phyloP scores from a whole-genome alignment of 1,140 invertebrate genomes.

The Danaus melanippus region DNA sequence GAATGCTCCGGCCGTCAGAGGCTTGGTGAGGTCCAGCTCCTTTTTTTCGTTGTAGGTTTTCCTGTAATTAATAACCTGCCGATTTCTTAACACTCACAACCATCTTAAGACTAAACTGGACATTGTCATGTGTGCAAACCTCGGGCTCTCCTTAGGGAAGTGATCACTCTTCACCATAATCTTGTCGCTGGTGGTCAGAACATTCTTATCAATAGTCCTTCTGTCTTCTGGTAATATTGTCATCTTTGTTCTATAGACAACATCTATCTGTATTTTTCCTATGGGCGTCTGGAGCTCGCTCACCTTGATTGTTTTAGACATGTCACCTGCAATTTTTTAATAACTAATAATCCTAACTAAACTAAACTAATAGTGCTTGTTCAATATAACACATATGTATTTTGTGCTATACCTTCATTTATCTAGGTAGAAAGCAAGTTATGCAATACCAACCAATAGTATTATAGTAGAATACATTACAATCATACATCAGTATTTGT shows the following conservation, averaged over 20 bases:
- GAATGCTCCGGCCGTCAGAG: conserved; percentile 56
- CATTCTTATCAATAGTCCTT: conserved; percentile 19
- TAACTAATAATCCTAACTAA: background rate
- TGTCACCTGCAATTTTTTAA: conserved; percentile 39
- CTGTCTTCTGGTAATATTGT: conserved; percentile 45
- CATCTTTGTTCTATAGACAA: conserved; percentile 59
- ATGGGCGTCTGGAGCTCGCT: conserved; percentile 52
- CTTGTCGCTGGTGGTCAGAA: conserved; percentile 12
- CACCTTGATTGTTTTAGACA: conserved; percentile 52
- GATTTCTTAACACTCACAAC: too few relatives aligned
- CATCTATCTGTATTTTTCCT: conserved; percentile 50
- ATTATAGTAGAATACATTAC: too few relatives aligned
- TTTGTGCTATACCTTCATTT: too few relatives aligned
- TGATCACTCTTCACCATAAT: conserved; percentile 62
- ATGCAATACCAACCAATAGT: too few relatives aligned
- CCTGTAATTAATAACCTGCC: conserved; percentile 22
- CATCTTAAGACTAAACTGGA: background rate
- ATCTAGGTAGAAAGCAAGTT: too few relatives aligned
- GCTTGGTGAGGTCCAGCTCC: conserved; percentile 52
- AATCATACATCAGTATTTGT: too few relatives aligned
- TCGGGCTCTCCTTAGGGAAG: conserved; percentile 52
- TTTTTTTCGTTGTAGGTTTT: conserved; percentile 48
- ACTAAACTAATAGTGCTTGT: too few relatives aligned
- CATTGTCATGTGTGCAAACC: conserved; percentile 21
- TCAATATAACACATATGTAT: too few relatives aligned